Evolutionary conservation across 2,888 invertebrate genomes (phyloP), one percentile per base, ranked within the genome.

Genomic region (Protonemura montana): DNA sequence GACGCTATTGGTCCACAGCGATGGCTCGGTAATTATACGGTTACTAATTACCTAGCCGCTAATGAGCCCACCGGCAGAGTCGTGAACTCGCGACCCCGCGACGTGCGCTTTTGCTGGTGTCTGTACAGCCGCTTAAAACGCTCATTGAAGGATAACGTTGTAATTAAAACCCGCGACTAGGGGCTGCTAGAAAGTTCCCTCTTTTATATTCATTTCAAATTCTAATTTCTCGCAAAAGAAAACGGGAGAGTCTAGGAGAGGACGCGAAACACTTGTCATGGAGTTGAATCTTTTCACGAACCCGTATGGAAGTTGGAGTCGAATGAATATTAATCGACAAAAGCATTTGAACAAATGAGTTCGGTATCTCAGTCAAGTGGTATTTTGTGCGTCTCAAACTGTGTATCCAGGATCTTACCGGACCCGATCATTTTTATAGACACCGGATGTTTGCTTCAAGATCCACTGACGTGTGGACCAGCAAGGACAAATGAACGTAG

Each of bases 151-250:
- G 13, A 59, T 59, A 59, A 59, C 59, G 59, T 59, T 59, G 59
- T 59, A 59, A 59, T 59, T 59, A 59, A 59, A 59, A 59, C 59
- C 21, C 1, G 59, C 1, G 59, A 59, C 59, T 13, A 2, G 21
- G 13, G 21, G 59, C 59, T 59, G 59, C n/a, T n/a, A n/a, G 59
- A 59, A 59, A 21, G 59, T 59, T 21, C 59, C 21, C 59, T 59
- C 59, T 59, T 59, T 59, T 59, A 59, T 59, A 59, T 59, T 59
- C 59, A 59, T 59, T 59, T 59, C 13, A 59, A 59, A 59, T 59
- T 59, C 59, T 7, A 59, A 59, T 59, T 59, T 13, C 13, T 59
- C 21, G 59, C 35, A 16, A 59, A 59, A 59, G 59, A 59, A 59
- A 59, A 13, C 21, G 13, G 16, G 59, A 16, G 59, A 10, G 59